These are phyloP conservation scores for Caracal caracal DNA, from an alignment of 2,113 vertebrate species.

Conservation along the genomic window DNA sequence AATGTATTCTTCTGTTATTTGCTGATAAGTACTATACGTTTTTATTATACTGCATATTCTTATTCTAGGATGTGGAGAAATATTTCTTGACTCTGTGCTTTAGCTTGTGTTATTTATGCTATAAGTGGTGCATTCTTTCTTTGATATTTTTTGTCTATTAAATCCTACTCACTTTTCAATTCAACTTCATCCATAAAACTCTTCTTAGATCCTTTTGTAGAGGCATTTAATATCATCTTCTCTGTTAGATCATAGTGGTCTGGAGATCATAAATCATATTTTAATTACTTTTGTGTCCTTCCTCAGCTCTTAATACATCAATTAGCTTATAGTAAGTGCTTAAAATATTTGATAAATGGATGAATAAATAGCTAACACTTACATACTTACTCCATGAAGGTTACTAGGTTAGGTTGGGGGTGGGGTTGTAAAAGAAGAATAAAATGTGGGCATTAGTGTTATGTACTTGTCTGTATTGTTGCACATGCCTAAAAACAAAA, in stretches of 20 bases:
- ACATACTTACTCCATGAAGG: not conserved
- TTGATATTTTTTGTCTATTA: not conserved
- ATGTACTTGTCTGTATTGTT: not conserved
- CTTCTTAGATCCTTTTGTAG: not conserved
- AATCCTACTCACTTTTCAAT: not conserved
- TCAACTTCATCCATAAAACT: not conserved
- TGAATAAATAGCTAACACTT: not conserved
- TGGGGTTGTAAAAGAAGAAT: not conserved
- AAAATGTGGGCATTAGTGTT: not conserved
- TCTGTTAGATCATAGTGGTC: not conserved
- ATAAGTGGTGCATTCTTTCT: not conserved
- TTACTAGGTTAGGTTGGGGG: not conserved
- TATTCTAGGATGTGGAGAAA: not conserved
- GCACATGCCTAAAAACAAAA: not conserved
- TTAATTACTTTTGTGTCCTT: constrained; percentile 49
- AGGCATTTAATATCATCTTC: not conserved
- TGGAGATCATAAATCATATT: constrained; percentile 42
- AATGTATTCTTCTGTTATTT: not conserved
- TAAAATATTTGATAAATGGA: constrained; percentile 21
- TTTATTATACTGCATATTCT: not conserved
- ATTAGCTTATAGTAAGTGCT: constrained; percentile 14
- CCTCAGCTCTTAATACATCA: constrained; percentile 10
- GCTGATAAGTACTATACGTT: not conserved
- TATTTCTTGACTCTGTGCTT: not conserved
- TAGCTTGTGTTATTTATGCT: not conserved